phyloP scores from a whole-genome alignment of 2,797 vertebrate species.

The Mastacembelus armatus region DNA sequence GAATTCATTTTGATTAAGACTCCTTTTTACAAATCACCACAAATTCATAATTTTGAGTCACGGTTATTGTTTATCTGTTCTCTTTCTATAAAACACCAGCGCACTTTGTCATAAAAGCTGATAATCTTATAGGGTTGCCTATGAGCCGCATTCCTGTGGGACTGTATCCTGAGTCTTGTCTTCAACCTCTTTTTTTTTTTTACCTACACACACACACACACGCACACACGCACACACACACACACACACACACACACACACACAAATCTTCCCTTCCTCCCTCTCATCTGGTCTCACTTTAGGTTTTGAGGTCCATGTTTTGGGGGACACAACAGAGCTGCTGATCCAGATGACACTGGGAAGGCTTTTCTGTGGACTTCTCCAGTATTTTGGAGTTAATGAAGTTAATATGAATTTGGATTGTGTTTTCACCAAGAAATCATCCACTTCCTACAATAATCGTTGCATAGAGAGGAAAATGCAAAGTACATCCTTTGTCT shows the following conservation, averaged over 20 bases:
- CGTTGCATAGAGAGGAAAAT: slow-evolving; percentile 13
- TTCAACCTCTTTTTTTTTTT: slow-evolving; percentile 61
- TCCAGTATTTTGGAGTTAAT: too few species aligned
- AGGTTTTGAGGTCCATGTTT: slow-evolving; percentile 65
- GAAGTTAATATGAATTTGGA: slow-evolving; percentile 43
- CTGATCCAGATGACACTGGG: slow-evolving; percentile 42
- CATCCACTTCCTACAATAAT: slow-evolving; percentile 9
- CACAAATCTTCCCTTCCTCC: slow-evolving; percentile 51
- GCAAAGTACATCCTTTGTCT: neutral
- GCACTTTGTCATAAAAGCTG: slow-evolving; percentile 48
- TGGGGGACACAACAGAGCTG: slow-evolving; percentile 53
- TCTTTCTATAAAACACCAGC: slow-evolving; percentile 28
- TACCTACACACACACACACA: slow-evolving; percentile 31
- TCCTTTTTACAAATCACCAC: slow-evolving; percentile 12
- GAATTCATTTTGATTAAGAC: neutral
- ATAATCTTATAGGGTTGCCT: slow-evolving; percentile 57
- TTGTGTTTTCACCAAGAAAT: slow-evolving; percentile 31
- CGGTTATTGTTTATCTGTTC: slow-evolving; percentile 19
- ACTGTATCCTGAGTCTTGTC: slow-evolving; percentile 57
- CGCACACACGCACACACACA: slow-evolving; percentile 16
- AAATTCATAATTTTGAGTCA: slow-evolving; percentile 11
- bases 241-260: slow-evolving; percentile 35
- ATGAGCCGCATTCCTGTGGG: slow-evolving; percentile 64
- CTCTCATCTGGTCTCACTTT: slow-evolving; percentile 76
- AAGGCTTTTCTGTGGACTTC: slow-evolving; percentile 34